These are phyloP conservation scores for Macrotus californicus DNA, from an alignment of 2,113 vertebrate species.

Conservation along the genomic window DNA sequence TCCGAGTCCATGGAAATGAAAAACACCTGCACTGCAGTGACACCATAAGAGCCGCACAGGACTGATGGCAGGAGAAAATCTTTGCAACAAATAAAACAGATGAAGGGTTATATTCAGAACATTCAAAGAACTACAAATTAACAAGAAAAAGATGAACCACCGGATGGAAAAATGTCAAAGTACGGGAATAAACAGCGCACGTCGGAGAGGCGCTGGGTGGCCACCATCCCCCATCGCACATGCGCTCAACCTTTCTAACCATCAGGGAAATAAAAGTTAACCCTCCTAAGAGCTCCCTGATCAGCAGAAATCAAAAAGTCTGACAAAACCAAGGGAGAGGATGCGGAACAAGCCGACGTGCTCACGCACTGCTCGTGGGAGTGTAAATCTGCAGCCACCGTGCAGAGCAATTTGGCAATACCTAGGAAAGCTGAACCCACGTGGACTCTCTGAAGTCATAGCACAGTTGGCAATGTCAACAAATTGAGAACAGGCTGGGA, in stretches of 20 bases:
- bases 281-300: neutral
- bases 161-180: neutral
- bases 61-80: neutral
- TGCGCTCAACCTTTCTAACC: neutral
- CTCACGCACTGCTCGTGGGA: too few relatives aligned
- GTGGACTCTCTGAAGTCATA: fast-evolving
- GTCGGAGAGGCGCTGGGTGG: too few relatives aligned
- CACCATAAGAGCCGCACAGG: neutral
- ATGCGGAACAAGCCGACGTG: neutral
- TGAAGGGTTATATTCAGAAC: neutral
- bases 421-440: neutral
- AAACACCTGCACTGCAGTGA: neutral
- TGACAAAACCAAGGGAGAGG: neutral
- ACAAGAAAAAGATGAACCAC: neutral
- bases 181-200: neutral
- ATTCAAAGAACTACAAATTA: neutral
- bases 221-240: neutral
- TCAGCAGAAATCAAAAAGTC: neutral
- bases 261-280: neutral
- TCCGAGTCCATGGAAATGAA: neutral
- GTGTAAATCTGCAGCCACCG: fast-evolving
- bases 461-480: neutral
- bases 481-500: neutral
- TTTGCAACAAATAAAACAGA: neutral
- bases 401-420: neutral